These are phyloP conservation scores for Paratrypauchen microcephalus DNA, from an alignment of 2,797 vertebrate genomes.

Conservation along the genomic window DNA sequence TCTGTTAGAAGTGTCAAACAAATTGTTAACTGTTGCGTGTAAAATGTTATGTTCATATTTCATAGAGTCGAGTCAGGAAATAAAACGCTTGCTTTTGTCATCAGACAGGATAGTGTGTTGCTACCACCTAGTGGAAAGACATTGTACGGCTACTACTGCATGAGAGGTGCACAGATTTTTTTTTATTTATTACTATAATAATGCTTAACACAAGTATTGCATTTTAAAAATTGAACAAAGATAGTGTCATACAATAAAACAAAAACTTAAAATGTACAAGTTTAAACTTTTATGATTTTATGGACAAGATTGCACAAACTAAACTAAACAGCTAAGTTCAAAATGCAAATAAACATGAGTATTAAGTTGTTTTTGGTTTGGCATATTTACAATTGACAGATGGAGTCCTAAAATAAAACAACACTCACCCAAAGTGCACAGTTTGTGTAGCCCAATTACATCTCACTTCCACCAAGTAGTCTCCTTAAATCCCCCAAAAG, in stretches of 20 bases:
- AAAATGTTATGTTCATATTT: neutral
- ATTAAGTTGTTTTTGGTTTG: neutral
- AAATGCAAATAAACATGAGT: neutral
- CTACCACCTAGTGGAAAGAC: conserved; percentile 40
- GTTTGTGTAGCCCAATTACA: neutral
- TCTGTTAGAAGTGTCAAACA: neutral
- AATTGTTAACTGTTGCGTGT: neutral
- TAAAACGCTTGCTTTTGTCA: neutral
- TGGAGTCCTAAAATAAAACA: neutral
- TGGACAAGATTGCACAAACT: neutral
- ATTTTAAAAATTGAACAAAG: neutral
- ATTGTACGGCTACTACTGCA: neutral
- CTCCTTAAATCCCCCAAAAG: conserved; percentile 14
- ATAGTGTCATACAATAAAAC: neutral
- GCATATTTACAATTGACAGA: neutral
- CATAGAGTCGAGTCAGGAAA: neutral
- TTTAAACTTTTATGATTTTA: neutral
- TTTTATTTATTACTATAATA: neutral
- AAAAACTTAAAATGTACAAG: neutral
- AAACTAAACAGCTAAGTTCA: too few relatives aligned
- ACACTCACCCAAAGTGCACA: neutral
- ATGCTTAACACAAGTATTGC: neutral
- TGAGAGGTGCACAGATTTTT: neutral
- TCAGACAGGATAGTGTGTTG: conserved; percentile 1
- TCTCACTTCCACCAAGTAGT: neutral